Percentiles rank a stretch among this genome's conserved stretches.
These are phyloP conservation scores for Myrmecobius fasciatus DNA, from an alignment of 2,113 vertebrate species.

Conservation along the genomic window DNA sequence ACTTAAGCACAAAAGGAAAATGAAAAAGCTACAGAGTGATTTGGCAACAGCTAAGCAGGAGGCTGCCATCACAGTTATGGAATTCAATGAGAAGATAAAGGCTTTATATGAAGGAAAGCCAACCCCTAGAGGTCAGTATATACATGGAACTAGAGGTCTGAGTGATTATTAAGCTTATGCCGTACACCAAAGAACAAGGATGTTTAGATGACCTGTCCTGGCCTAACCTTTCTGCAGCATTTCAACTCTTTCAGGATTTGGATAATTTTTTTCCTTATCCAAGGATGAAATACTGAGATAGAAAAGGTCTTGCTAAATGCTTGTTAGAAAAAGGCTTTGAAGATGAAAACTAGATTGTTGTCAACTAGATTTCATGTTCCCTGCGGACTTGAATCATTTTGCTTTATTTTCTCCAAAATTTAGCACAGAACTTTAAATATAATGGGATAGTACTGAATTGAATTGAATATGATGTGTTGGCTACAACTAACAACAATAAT, in stretches of 20 bases:
- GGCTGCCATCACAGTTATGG: slow-evolving; percentile 41
- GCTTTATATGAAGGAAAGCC: slow-evolving; percentile 53
- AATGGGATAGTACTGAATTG: not conserved
- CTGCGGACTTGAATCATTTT: not conserved
- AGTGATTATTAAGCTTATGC: not conserved
- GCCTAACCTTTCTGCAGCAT: not conserved
- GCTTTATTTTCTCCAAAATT: not conserved
- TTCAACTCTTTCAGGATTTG: not conserved
- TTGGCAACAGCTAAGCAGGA: slow-evolving; percentile 58
- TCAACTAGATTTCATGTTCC: not conserved
- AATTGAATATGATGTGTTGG: not conserved
- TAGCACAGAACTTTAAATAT: not conserved
- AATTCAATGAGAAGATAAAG: slow-evolving; percentile 64
- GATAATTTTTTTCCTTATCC: not conserved
- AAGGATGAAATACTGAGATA: not conserved
- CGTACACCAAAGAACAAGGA: slow-evolving; percentile 22
- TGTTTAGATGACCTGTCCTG: not conserved
- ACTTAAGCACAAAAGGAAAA: slow-evolving; percentile 25
- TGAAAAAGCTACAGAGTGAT: slow-evolving; percentile 48
- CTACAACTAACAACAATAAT: not conserved
- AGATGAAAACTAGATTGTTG: not conserved
- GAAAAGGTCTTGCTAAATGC: not conserved
- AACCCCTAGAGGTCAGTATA: slow-evolving; percentile 85
- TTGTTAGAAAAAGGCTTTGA: not conserved
- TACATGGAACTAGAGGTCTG: not conserved